A percentile compares a stretch with the other conserved stretches of the same genome.
Conservation (phyloP, 2,888 invertebrate species). For the Prosopocoilus inquinatus region DNA sequence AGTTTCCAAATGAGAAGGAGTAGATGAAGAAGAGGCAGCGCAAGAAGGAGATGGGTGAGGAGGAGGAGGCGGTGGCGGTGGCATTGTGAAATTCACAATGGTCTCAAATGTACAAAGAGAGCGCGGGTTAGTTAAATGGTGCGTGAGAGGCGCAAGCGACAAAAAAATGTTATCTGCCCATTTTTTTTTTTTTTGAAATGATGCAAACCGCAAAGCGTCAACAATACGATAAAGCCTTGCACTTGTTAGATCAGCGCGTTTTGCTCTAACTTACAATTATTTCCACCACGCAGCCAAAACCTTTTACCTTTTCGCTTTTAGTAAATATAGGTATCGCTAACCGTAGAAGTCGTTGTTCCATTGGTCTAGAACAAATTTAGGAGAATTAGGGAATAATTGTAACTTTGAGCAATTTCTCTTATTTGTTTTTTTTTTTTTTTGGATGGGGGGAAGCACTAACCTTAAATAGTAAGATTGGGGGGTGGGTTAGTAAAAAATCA, state of each 20-base stretch:
- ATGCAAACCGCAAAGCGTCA: too few relatives aligned
- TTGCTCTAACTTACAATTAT: conserved; percentile 33
- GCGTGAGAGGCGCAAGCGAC: conserved; percentile 31
- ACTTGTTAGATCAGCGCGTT: conserved; percentile 2
- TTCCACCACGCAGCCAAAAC: conserved; percentile 16
- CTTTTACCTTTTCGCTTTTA: conserved; percentile 52
- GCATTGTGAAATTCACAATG: background rate
- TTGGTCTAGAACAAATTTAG: conserved; percentile 62
- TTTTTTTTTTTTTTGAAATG: background rate
- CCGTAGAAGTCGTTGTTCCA: conserved; percentile 66
- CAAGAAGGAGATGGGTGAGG: too few relatives aligned
- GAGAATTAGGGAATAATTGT: conserved; percentile 15
- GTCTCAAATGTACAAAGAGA: too few relatives aligned
- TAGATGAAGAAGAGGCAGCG: too few relatives aligned
- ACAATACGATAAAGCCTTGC: conserved; percentile 3
- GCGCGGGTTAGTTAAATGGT: conserved; percentile 33
- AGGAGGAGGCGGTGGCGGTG: too few relatives aligned
- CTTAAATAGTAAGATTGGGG: conserved; percentile 23
- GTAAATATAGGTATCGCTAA: conserved; percentile 86
- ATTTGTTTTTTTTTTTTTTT: conserved; percentile 2
- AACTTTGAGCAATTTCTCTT: conserved; percentile 13
- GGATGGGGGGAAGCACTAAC: conserved; percentile 31
- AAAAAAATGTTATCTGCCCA: conserved; percentile 2
- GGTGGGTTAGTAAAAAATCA: conserved; percentile 34
- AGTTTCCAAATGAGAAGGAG: too few relatives aligned